Conservation (phyloP, 1,140 invertebrate genomes). For the Ruditapes philippinarum region DNA sequence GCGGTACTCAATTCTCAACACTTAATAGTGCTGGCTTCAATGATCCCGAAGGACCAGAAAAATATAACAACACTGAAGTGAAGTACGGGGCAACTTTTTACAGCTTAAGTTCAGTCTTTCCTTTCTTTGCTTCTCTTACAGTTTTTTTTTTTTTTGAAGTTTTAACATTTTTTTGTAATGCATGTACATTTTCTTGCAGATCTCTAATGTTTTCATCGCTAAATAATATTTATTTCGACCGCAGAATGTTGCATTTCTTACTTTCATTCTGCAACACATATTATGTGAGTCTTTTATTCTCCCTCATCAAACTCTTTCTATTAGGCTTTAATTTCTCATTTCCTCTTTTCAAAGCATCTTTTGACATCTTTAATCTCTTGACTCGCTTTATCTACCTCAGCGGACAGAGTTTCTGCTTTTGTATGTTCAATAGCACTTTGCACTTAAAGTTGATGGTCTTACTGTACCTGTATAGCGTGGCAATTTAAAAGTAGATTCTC, state of each 20-base stretch:
- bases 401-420: slow-evolving; percentile 25
- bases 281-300: slow-evolving; percentile 13
- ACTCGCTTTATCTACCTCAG: neutral
- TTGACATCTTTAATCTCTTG: slow-evolving; percentile 17
- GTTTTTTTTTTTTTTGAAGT: neutral
- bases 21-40: too few relatives aligned
- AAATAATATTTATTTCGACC: neutral
- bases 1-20: too few relatives aligned
- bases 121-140: slow-evolving; percentile 4
- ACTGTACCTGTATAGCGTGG: neutral
- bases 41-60: too few relatives aligned
- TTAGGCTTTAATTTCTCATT: slow-evolving; percentile 33
- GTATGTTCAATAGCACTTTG: slow-evolving; percentile 13
- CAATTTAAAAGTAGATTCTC: slow-evolving; percentile 29
- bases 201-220: neutral
- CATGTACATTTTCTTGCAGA: slow-evolving; percentile 29
- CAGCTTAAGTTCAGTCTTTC: slow-evolving; percentile 31
- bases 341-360: slow-evolving; percentile 3
- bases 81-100: too few relatives aligned
- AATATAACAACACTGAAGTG: too few relatives aligned
- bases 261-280: slow-evolving; percentile 42
- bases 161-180: slow-evolving; percentile 20
- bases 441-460: slow-evolving; percentile 18
- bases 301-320: slow-evolving; percentile 37
- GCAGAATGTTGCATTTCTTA: slow-evolving; percentile 29